A percentile compares a stretch with the other conserved stretches of the same genome.
These are phyloP conservation scores for Agapostemon virescens DNA, from an alignment of 2,888 invertebrate species.

Conservation along the genomic window DNA sequence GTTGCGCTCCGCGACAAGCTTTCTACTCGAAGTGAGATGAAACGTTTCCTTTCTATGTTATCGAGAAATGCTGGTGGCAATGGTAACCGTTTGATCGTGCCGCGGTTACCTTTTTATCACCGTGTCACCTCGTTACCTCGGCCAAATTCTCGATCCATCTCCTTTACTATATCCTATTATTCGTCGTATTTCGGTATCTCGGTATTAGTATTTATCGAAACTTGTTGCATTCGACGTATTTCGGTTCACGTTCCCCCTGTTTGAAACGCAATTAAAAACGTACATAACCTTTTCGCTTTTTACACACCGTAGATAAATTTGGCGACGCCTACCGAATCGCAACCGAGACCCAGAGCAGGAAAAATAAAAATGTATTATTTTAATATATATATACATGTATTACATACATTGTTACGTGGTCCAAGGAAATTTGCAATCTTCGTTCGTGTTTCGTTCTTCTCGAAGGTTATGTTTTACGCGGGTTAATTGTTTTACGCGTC, in stretches of 20 bases:
- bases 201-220: background rate
- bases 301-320: background rate
- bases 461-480: too few relatives aligned
- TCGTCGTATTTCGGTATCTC: background rate
- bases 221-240: background rate
- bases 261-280: background rate
- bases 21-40: conserved; percentile 43
- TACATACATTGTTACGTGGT: background rate
- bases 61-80: conserved; percentile 30
- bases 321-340: background rate
- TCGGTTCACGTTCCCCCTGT: background rate
- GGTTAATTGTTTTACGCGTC: conserved; percentile 9
- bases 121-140: background rate
- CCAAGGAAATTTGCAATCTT: background rate
- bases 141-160: background rate
- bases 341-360: background rate
- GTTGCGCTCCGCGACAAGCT: conserved; percentile 50
- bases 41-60: conserved; percentile 44
- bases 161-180: background rate
- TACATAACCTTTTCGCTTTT: background rate
- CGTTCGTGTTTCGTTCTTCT: background rate
- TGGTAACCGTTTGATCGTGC: conserved; percentile 15
- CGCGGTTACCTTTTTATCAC: background rate
- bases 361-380: too few relatives aligned
- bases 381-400: too few relatives aligned